Evolutionary conservation across 2,888 invertebrate genomes (phyloP).

Genomic region (Acrobasis consociella): DNA sequence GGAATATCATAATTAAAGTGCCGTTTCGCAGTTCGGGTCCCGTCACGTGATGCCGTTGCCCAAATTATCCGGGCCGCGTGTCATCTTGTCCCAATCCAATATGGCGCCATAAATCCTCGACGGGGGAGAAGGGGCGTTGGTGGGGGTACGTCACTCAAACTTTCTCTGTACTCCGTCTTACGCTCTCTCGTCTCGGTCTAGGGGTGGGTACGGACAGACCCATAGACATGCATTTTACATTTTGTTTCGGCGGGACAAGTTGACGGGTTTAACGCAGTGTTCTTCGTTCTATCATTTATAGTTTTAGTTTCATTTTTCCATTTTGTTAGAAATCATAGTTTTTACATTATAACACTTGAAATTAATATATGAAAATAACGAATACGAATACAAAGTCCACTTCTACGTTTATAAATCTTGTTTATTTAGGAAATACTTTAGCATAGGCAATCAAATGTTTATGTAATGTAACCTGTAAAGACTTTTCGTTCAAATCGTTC

Average conservation of each 20-base stretch:
- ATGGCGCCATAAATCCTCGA: conserved; percentile 82
- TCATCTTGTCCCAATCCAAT: conserved; percentile 84
- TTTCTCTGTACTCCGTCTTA: conserved; percentile 82
- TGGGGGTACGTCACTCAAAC: conserved; percentile 82
- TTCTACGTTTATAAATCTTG: too few relatives aligned
- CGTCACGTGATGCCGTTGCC: conserved; percentile 81
- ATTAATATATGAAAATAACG: too few relatives aligned
- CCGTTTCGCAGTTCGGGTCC: conserved; percentile 70
- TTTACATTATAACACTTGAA: too few relatives aligned
- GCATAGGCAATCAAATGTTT: too few relatives aligned
- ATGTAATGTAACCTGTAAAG: too few relatives aligned
- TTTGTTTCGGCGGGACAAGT: conserved; percentile 36
- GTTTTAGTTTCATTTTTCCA: conserved; percentile 1
- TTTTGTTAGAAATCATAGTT: neutral
- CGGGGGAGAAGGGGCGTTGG: conserved; percentile 60
- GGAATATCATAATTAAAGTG: conserved; percentile 81
- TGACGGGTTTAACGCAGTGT: conserved; percentile 43
- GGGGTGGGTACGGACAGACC: conserved; percentile 73
- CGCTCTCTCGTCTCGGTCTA: conserved; percentile 67
- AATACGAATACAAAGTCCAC: too few relatives aligned
- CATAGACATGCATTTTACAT: conserved; percentile 52
- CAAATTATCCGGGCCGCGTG: conserved; percentile 82
- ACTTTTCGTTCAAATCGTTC: too few relatives aligned
- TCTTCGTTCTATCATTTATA: conserved; percentile 28
- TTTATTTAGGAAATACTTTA: too few relatives aligned